A percentile compares a stretch with the other conserved stretches of the same genome.
Evolutionary conservation across 1,140 invertebrate species (phyloP).

Genomic region (Macrotrachela quadricornifera): DNA sequence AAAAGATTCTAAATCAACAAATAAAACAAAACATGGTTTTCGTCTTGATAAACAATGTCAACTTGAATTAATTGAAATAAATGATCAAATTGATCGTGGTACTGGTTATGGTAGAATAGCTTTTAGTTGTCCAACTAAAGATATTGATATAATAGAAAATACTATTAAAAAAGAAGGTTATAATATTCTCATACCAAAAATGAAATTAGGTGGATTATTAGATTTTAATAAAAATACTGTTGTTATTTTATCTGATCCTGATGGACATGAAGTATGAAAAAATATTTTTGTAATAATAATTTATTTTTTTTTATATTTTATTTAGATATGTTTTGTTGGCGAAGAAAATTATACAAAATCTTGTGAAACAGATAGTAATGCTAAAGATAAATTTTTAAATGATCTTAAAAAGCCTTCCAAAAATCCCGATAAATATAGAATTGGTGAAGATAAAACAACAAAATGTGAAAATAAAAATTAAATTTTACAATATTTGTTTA

Average conservation of each 20-base stretch:
- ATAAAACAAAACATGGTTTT: too few species aligned
- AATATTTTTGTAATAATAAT: too few species aligned
- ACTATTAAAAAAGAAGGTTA: conserved; percentile 47
- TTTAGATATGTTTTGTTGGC: conserved; percentile 53
- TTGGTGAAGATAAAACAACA: too few species aligned
- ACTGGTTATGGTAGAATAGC: conserved; percentile 83
- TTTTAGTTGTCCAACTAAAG: conserved; percentile 55
- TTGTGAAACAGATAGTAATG: too few species aligned
- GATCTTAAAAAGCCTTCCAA: too few species aligned
- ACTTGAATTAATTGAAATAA: conserved; percentile 35
- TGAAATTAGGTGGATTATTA: conserved; percentile 45
- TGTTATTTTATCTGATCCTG: conserved; percentile 84
- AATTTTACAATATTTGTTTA: too few species aligned
- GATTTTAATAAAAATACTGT: conserved; percentile 34
- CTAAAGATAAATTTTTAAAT: too few species aligned
- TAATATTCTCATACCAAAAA: conserved; percentile 61
- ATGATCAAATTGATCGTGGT: conserved; percentile 34
- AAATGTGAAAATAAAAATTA: too few species aligned
- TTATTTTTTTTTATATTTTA: too few species aligned
- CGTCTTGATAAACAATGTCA: background rate
- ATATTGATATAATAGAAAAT: conserved; percentile 51
- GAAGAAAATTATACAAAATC: too few species aligned
- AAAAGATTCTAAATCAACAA: too few species aligned
- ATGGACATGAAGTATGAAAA: conserved; percentile 53
- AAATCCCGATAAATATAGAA: too few species aligned